Base-by-base conservation (phyloP, 2,113 vertebrate species). In the Speoplatyrhinus poulsoni region DNA sequence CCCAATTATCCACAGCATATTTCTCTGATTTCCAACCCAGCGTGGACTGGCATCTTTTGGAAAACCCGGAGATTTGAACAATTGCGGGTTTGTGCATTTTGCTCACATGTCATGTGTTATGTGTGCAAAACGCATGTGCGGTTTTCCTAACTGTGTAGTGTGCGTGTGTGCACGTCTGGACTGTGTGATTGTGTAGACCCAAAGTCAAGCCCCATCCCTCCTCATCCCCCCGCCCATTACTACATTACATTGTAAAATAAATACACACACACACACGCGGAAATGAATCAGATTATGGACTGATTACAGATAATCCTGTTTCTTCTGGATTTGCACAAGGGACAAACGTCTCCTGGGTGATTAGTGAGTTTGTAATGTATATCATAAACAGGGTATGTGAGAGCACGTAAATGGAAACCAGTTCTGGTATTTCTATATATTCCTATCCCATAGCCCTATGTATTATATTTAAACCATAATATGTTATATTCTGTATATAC, bases 1-100 rank as follows among this genome's bases (percentile, higher is more conserved):
- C 79, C 79, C 79, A 88, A 88, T 90, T 87, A 90, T 84, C 81
- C 79, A 62, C 77, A 66, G 81, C 81, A 81, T 81, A 82, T 79
- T 84, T 84, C 72, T 78, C 81, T 82, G 83, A 88, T 89, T 90
- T 81, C 70, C 77, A 87, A 87, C 75, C 82, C 62, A 50, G 73
- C 69, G 72, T 85, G 86, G 82, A 85, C 80, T 73, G 83, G 70
- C 79, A 81, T 89, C 84, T 73, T 26, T 63, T 76, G 73, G 73
- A 73, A 77, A 81, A 79, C 1, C 11, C 59, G 69, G 72, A 59
- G 71, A 76, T 78, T 67, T 57, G 84, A 82, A 86, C 82, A 83
- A 83, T 77, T 82, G 74, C 9, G 58, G 72, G 73, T 69, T 84
- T 87, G 76, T 84, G 68, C 69, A 53, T 60, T 78, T 80, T 68